These are phyloP conservation scores for Lasioglossum marginatum DNA, from an alignment of 2,888 invertebrate species.

Conservation along the genomic window DNA sequence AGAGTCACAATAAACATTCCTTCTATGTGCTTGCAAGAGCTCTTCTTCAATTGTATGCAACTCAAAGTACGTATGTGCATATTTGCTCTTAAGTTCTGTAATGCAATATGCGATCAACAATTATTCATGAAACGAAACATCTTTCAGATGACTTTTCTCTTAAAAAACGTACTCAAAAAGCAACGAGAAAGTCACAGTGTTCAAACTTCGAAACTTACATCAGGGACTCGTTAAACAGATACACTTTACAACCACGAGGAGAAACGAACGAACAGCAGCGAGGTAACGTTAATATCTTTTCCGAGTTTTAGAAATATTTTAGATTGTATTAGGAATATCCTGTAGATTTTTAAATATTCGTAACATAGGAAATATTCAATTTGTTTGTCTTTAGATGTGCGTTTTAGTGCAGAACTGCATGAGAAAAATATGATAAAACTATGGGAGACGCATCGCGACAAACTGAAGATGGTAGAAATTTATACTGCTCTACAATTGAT, in stretches of 20 bases:
- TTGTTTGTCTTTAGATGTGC: conserved; percentile 20
- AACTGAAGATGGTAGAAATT: conserved; percentile 73
- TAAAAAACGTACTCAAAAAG: conserved; percentile 78
- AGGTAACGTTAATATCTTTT: conserved; percentile 13
- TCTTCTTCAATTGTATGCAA: conserved; percentile 87
- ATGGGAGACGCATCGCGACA: conserved; percentile 74
- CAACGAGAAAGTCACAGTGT: conserved; percentile 80
- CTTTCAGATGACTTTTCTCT: conserved; percentile 75
- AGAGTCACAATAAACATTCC: conserved; percentile 84
- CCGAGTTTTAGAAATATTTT: not conserved
- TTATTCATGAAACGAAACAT: not conserved
- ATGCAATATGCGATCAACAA: conserved; percentile 8
- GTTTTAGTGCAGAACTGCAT: conserved; percentile 17
- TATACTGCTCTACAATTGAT: conserved; percentile 81
- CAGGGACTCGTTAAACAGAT: conserved; percentile 76
- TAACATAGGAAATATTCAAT: not conserved
- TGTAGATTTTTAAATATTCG: not conserved
- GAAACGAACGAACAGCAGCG: conserved; percentile 16
- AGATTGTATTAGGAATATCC: not conserved
- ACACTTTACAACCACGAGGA: conserved; percentile 63
- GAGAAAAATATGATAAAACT: conserved; percentile 59
- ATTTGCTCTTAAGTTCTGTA: not conserved
- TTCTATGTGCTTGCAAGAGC: conserved; percentile 85
- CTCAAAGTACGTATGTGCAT: conserved; percentile 85
- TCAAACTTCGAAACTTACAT: conserved; percentile 76